Percentiles rank a stretch among this genome's conserved stretches.
Conservation (phyloP, 1,140 invertebrate genomes). For the Orchestia grillus region DNA sequence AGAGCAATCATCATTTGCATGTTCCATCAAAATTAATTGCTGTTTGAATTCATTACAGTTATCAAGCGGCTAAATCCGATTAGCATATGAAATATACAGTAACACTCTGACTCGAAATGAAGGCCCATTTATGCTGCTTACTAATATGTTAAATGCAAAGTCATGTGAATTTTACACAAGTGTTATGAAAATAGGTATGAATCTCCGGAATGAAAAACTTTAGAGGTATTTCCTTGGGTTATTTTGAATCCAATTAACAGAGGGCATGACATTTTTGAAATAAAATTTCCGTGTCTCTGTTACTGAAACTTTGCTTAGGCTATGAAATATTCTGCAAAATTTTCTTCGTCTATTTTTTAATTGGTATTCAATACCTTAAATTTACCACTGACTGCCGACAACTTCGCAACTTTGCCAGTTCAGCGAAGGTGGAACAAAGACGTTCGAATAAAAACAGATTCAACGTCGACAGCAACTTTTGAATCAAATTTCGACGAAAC, state of each 20-base stretch:
- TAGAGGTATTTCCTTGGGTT: too few relatives aligned
- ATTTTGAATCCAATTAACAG: too few relatives aligned
- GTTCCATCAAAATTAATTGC: conserved; percentile 41
- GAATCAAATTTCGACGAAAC: not conserved
- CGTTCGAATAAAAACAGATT: too few relatives aligned
- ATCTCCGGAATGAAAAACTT: not conserved
- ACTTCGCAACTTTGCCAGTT: too few relatives aligned
- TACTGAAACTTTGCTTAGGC: too few relatives aligned
- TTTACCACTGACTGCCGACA: too few relatives aligned
- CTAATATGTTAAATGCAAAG: not conserved
- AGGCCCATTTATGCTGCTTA: not conserved
- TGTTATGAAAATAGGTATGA: not conserved
- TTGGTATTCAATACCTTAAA: too few relatives aligned
- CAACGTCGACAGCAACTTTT: not conserved
- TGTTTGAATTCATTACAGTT: not conserved
- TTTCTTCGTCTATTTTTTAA: too few relatives aligned
- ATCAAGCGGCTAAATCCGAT: not conserved
- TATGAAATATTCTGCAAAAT: too few relatives aligned
- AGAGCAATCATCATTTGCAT: conserved; percentile 18
- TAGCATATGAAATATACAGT: not conserved
- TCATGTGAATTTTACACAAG: not conserved
- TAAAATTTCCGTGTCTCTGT: too few relatives aligned
- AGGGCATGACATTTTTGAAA: too few relatives aligned
- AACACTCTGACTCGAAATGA: not conserved
- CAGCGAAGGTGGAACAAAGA: too few relatives aligned